Evolutionary conservation across 2,797 vertebrate genomes (phyloP).

Genomic region (Sandelia bainsii): DNA sequence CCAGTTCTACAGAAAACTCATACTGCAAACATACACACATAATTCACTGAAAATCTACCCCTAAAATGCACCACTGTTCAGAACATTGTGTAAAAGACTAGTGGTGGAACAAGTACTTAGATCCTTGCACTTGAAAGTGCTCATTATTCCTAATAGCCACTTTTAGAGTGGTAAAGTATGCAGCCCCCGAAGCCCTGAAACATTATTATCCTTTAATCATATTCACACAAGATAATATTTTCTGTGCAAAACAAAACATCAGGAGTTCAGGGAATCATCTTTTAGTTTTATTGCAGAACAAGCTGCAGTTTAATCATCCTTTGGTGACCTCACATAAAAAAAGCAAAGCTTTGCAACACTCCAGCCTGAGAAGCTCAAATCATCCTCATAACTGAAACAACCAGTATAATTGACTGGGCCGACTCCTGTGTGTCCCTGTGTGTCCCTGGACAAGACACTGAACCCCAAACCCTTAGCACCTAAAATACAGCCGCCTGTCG

Average conservation of each 20-base stretch:
- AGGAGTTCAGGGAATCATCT: background rate
- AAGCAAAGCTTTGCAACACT: background rate
- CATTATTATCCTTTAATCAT: background rate
- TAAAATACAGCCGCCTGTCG: too few relatives aligned
- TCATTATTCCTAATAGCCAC: background rate
- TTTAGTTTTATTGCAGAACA: background rate
- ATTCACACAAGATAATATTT: background rate
- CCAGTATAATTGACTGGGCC: too few relatives aligned
- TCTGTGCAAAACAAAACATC: background rate
- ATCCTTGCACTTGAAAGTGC: background rate
- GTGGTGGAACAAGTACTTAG: background rate
- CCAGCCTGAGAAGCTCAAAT: too few relatives aligned
- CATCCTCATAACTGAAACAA: too few relatives aligned
- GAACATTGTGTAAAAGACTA: slow-evolving; percentile 10
- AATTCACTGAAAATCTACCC: slow-evolving; percentile 37
- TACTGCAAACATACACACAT: slow-evolving; percentile 21
- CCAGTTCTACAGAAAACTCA: slow-evolving; percentile 39
- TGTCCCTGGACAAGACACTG: too few relatives aligned
- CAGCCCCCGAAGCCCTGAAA: background rate
- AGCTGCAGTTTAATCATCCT: background rate
- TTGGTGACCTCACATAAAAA: background rate
- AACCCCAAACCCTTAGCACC: too few relatives aligned
- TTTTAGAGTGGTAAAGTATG: background rate
- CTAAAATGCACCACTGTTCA: slow-evolving; percentile 25
- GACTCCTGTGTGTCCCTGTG: too few relatives aligned